Conservation (phyloP, 1,140 invertebrate genomes). For the Drosophila parvula region DNA sequence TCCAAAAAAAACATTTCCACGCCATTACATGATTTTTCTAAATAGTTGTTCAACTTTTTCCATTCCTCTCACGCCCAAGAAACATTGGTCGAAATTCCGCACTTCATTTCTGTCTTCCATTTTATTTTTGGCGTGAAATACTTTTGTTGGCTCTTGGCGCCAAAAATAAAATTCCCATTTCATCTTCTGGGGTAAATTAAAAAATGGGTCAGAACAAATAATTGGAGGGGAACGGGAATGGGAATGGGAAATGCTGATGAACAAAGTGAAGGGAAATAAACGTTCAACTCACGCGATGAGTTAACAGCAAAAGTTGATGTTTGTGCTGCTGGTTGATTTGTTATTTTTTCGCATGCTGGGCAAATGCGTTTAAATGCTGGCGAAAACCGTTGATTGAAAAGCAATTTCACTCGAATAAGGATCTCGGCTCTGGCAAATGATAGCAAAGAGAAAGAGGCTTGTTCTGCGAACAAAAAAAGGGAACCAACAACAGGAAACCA, state of each 20-base stretch:
- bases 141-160: constrained; percentile 47
- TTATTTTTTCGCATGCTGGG: constrained; percentile 46
- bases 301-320: constrained; percentile 72
- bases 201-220: constrained; percentile 65
- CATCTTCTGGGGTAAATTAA: constrained; percentile 70
- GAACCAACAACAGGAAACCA: too few relatives aligned
- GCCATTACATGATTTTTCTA: constrained; percentile 56
- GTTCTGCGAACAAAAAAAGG: not conserved
- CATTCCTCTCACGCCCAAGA: constrained; percentile 12
- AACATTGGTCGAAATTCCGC: constrained; percentile 15
- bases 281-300: constrained; percentile 75
- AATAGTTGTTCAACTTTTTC: constrained; percentile 61
- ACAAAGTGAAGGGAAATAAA: constrained; percentile 49
- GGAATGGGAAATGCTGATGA: constrained; percentile 30
- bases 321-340: constrained; percentile 42
- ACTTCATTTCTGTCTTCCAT: constrained; percentile 19
- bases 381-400: constrained; percentile 47
- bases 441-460: not conserved
- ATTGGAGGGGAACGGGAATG: not conserved
- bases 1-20: constrained; percentile 45
- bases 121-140: constrained; percentile 44
- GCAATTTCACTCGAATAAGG: constrained; percentile 28
- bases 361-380: constrained; percentile 30
- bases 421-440: constrained; percentile 4
- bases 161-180: constrained; percentile 75